Evolutionary conservation across 2,797 vertebrate genomes (phyloP), one percentile per base, ranked within the genome.

Genomic region (Sitta carolinensis): DNA sequence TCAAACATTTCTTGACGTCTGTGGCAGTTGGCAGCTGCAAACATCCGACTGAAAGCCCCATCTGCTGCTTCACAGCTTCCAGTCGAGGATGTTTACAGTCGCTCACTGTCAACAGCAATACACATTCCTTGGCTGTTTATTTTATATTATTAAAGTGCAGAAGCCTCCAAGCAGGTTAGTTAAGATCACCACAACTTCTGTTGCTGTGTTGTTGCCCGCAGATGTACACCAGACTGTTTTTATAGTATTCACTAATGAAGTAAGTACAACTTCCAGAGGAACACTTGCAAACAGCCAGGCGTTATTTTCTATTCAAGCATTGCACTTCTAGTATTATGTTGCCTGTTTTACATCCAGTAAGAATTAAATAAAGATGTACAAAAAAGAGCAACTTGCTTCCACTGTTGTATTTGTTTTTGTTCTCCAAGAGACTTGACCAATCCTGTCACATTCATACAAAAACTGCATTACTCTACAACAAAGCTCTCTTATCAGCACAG

Each of bases 11-110:
- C 97, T 96, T 76, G 98, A 98, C 96, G 98, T 98, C 98, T 97
- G 98, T 97, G 98, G 98, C 99, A 99, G 98, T 98, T 97, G 98
- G 99, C 99, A 99, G 99, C 98, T 99, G 99, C 99, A 99, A 99
- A 99, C 99, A 99, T 99, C 99, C 98, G 99, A 99, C 99, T 99
- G 99, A 99, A 99, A 99, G 99, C 99, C 98, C 98, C 91, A 97
- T 98, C 97, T 97, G 96, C 68, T 98, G 98, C 97, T 98, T 98
- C 98, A 98, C 98, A 99, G 99, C 99, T 99, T 99, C 99, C 99
- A 99, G 99, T 99, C 99, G 99, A 99, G 99, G 99, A 99, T 99
- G 99, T 99, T 99, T 99, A 99, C 99, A 99, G 98, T 98, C 98
- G 99, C 99, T 99, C 98, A 98, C 99, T 99, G 99, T 98, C 99